Conservation (phyloP, 2,113 vertebrate genomes). For the Alligator mississippiensis region DNA sequence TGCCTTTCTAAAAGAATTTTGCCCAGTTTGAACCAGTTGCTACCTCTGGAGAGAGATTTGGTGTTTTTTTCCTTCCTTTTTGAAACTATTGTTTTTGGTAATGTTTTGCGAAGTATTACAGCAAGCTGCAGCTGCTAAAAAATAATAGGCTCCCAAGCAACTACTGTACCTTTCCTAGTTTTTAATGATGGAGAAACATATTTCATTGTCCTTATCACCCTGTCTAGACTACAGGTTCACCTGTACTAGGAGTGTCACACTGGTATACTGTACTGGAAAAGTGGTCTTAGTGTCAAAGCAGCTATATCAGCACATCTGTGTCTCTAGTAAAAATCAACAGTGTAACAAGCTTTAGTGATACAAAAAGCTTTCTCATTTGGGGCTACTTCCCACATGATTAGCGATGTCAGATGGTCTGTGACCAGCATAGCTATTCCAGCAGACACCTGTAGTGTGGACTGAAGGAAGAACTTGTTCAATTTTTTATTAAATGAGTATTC, state of each 20-base stretch:
- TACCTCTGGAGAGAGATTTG: conserved; percentile 40
- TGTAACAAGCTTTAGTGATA: no score
- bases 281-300: no score
- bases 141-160: conserved; percentile 41
- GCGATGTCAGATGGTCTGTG: no score
- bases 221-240: neutral
- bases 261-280: no score
- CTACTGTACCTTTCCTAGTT: neutral
- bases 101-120: conserved; percentile 55
- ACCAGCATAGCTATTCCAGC: no score
- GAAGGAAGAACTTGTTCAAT: no score
- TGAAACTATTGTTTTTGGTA: conserved; percentile 22
- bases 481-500: no score
- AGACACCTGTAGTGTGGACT: no score
- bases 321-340: no score
- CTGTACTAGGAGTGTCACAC: neutral
- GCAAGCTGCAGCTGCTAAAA: conserved; percentile 50
- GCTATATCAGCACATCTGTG: no score
- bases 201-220: neutral
- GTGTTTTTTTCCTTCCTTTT: conserved; percentile 23
- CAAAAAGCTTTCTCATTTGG: no score
- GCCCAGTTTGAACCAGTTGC: conserved; percentile 51
- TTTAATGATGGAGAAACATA: neutral
- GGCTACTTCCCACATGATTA: no score
- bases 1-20: conserved; percentile 64